Conservation (phyloP, 2,113 vertebrate genomes). For the Pampusana beccarii region DNA sequence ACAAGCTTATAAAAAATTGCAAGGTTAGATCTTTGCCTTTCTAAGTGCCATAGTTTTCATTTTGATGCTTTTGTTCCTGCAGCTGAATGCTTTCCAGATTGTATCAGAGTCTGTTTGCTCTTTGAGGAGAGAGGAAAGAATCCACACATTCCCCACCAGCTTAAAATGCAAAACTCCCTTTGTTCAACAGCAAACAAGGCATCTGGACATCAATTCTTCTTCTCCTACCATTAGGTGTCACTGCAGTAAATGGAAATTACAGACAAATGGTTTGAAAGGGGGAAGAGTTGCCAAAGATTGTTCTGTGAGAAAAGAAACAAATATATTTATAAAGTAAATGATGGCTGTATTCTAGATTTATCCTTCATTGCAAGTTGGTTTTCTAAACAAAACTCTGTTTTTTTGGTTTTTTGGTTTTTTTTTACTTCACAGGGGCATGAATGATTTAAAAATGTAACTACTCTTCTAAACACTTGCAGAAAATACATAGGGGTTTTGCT, state of each 20-base stretch:
- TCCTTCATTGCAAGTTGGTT: background rate
- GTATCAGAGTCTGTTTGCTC: slow-evolving; percentile 48
- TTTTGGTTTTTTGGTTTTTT: background rate
- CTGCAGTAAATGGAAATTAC: slow-evolving; percentile 67
- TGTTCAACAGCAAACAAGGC: slow-evolving; percentile 61
- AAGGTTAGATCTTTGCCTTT: background rate
- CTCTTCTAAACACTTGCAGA: background rate
- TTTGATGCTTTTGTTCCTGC: slow-evolving; percentile 56
- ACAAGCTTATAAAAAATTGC: background rate
- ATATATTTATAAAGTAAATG: background rate
- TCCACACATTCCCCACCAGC: slow-evolving; percentile 39
- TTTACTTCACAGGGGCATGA: background rate
- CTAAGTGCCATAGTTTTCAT: background rate
- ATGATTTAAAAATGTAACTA: background rate
- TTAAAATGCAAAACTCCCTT: slow-evolving; percentile 22
- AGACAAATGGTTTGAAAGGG: slow-evolving; percentile 50
- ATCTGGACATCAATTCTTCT: slow-evolving; percentile 50
- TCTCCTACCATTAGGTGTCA: slow-evolving; percentile 70
- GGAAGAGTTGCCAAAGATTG: background rate
- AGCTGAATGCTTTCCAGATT: slow-evolving; percentile 51
- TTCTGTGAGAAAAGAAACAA: background rate
- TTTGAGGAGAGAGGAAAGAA: slow-evolving; percentile 48
- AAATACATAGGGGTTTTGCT: background rate
- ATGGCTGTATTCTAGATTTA: background rate
- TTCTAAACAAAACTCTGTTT: background rate